phyloP scores from a whole-genome alignment of 2,113 vertebrate species.

The Nothoprocta perdicaria region DNA sequence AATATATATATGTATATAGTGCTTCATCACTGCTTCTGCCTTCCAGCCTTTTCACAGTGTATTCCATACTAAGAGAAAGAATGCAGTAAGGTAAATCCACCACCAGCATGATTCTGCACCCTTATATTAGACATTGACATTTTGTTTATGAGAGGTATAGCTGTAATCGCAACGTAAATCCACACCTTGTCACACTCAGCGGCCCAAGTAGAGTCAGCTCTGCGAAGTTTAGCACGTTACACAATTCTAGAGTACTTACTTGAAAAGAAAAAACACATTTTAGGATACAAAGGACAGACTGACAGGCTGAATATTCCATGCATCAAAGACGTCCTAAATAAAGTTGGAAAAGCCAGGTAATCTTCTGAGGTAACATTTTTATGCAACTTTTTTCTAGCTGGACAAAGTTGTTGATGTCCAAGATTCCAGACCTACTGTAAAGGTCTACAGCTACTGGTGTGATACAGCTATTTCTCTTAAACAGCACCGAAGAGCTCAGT shows the following conservation, averaged over 20 bases:
- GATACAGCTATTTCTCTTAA: not conserved
- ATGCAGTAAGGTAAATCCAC: not conserved
- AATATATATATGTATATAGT: not conserved
- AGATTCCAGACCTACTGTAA: not conserved
- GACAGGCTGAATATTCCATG: not conserved
- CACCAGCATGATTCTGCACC: not conserved
- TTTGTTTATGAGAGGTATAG: conserved; percentile 14
- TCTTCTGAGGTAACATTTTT: not conserved
- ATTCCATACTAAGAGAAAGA: not conserved
- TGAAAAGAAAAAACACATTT: not conserved
- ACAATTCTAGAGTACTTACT: not conserved
- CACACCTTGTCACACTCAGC: conserved; percentile 29
- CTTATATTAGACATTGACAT: not conserved
- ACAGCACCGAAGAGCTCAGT: not conserved
- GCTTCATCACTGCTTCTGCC: conserved; percentile 26
- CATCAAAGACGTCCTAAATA: not conserved
- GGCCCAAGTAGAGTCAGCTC: not conserved
- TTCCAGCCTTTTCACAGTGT: conserved; percentile 1
- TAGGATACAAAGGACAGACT: not conserved
- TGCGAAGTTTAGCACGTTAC: not conserved
- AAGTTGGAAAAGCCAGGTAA: not conserved
- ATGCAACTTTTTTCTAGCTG: not conserved
- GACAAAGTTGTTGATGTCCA: not conserved
- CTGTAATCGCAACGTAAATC: conserved; percentile 1
- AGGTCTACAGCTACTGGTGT: not conserved